Percentiles rank a stretch among this genome's conserved stretches.
Conservation (phyloP, 2,113 vertebrate genomes). For the Lepisosteus oculatus region DNA sequence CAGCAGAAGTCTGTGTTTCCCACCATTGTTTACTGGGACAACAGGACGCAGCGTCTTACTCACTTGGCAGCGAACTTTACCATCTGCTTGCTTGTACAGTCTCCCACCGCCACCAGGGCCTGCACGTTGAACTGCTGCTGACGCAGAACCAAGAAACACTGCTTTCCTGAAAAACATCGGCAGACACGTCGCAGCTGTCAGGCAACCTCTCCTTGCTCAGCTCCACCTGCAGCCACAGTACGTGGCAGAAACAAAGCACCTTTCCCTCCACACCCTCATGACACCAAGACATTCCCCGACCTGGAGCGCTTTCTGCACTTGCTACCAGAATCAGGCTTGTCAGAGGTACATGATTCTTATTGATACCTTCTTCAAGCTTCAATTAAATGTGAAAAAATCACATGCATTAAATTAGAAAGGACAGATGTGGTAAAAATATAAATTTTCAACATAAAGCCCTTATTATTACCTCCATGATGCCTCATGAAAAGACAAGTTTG, state of each 20-base stretch:
- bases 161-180: conserved; percentile 82
- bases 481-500: no score
- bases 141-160: conserved; percentile 95
- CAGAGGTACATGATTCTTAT: no score
- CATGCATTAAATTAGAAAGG: no score
- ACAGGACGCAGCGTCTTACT: conserved; percentile 92
- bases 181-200: conserved; percentile 42
- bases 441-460: no score
- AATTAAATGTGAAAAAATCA: no score
- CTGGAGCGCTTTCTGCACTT: no score
- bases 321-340: no score
- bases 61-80: conserved; percentile 99
- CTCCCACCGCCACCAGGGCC: conserved; percentile 94
- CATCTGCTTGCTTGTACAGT: conserved; percentile 99
- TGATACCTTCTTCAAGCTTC: no score
- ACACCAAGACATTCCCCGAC: no score
- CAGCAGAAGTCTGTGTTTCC: conserved; percentile 78
- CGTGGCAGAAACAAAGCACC: conserved; percentile 6
- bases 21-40: conserved; percentile 91
- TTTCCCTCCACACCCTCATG: no score
- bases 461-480: no score
- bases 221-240: background rate
- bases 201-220: background rate
- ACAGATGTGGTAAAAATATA: no score
- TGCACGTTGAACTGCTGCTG: conserved; percentile 97